Evolutionary conservation across 2,888 invertebrate species (phyloP), one percentile per base, ranked within the genome.

Genomic region (Hypena proboscidalis): DNA sequence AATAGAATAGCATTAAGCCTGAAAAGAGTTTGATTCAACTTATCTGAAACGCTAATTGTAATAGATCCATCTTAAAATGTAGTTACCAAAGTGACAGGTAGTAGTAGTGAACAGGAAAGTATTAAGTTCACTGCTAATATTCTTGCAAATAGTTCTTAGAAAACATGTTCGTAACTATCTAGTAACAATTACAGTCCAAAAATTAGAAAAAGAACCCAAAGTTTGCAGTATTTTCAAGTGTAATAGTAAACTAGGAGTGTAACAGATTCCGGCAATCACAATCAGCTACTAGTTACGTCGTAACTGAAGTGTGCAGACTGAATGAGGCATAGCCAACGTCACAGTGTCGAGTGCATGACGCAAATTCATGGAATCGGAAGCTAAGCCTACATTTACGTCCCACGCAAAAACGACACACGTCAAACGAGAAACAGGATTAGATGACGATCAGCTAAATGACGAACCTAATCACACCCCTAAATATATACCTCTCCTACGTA

Each of bases 321-420:
- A 60, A 60, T 63, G 64, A 63, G 53, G 56, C 25, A 68, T 58
- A 26, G 43, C 38, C 66, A 49, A 67, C 74, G 74, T 79, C 74
- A 74, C 64, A 46, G 51, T 50, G 59, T 69, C 64, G 60, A 76
- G 74, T 67, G 64, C 65, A 74, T 81, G 84, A 84, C 83, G 81
- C 79, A 83, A 65, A 61, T 66, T 67, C 62, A 58, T 65, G 66
- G 67, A 72, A 78, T 75, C 71, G 70, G 70, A 76, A 72, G 66
- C 66, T 68, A 67, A 67, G 62, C 74, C 76, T 72, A 74, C 74
- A 72, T 72, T 68, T 57, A 45, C 74, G 58, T 58, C 81, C 78
- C 77, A 83, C 81, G 73, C 77, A n/a, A n/a, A n/a, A n/a, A 50
- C 43, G 27, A 25, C 47, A 64, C 63, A 70, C 68, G 64, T 68